These are phyloP conservation scores for Xiphophorus hellerii DNA, from an alignment of 2,113 vertebrate species.

Conservation along the genomic window DNA sequence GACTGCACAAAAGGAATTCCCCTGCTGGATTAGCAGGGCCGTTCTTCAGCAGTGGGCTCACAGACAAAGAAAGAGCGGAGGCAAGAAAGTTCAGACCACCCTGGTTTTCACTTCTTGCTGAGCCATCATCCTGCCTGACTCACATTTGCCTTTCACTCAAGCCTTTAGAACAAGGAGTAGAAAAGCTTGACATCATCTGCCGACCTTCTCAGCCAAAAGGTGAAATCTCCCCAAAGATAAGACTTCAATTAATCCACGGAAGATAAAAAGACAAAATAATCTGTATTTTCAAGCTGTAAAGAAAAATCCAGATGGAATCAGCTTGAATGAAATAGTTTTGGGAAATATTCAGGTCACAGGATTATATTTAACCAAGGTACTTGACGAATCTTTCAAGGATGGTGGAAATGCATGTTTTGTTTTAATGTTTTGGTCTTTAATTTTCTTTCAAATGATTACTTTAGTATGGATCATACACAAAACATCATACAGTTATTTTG, in stretches of 20 bases:
- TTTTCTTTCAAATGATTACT: too few relatives aligned
- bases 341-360: background rate
- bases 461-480: too few relatives aligned
- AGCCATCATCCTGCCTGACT: slow-evolving; percentile 59
- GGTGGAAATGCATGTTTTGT: background rate
- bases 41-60: slow-evolving; percentile 34
- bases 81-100: slow-evolving; percentile 58
- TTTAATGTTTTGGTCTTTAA: too few relatives aligned
- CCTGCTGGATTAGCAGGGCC: slow-evolving; percentile 50
- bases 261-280: background rate
- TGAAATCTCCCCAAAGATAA: slow-evolving; percentile 10
- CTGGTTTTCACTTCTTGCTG: slow-evolving; percentile 42
- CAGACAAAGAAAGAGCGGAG: slow-evolving; percentile 17
- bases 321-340: background rate
- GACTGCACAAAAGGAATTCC: slow-evolving; percentile 65
- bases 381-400: background rate
- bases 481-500: too few relatives aligned
- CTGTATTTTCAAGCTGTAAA: background rate
- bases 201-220: background rate
- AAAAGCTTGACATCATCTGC: slow-evolving; percentile 41
- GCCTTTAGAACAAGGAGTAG: background rate
- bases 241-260: background rate
- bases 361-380: background rate
- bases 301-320: background rate
- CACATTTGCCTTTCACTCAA: slow-evolving; percentile 28